These are phyloP conservation scores for Bombyx mandarina DNA, from an alignment of 1,140 invertebrate genomes.

Conservation along the genomic window DNA sequence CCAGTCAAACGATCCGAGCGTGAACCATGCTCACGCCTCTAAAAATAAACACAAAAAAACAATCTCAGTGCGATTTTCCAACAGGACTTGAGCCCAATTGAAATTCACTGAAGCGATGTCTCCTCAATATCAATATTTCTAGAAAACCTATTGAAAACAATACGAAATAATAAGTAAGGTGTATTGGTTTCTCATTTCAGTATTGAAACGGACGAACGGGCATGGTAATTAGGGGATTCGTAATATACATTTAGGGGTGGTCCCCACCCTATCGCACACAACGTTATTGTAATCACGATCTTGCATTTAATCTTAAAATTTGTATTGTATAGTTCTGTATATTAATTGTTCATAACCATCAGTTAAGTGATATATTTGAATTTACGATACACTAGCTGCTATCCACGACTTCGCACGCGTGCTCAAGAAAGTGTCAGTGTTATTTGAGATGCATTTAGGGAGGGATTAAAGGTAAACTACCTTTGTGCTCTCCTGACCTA, in stretches of 20 bases:
- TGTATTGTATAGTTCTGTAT: too few relatives aligned
- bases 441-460: too few relatives aligned
- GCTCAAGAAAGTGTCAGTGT: too few relatives aligned
- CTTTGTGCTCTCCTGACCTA: too few relatives aligned
- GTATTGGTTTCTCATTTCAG: slow-evolving; percentile 39
- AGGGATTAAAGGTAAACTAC: too few relatives aligned
- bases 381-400: too few relatives aligned
- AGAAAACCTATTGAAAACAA: slow-evolving; percentile 48
- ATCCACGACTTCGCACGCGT: too few relatives aligned
- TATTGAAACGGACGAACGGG: slow-evolving; percentile 36
- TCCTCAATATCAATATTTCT: slow-evolving; percentile 53
- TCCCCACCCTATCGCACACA: slow-evolving; percentile 38
- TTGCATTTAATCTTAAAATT: slow-evolving; percentile 35
- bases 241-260: slow-evolving; percentile 61
- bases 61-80: slow-evolving; percentile 22
- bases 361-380: too few relatives aligned
- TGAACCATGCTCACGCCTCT: not conserved
- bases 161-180: slow-evolving; percentile 50
- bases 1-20: too few relatives aligned
- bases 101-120: slow-evolving; percentile 35
- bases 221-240: slow-evolving; percentile 52
- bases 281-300: slow-evolving; percentile 50
- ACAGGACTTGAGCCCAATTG: slow-evolving; percentile 38
- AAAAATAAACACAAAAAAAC: slow-evolving; percentile 10
- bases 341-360: too few relatives aligned